Evolutionary conservation across 23 tunicate genomes (phyloP), one percentile per base, ranked within the genome.

Genomic region (Trididemnum clinides): DNA sequence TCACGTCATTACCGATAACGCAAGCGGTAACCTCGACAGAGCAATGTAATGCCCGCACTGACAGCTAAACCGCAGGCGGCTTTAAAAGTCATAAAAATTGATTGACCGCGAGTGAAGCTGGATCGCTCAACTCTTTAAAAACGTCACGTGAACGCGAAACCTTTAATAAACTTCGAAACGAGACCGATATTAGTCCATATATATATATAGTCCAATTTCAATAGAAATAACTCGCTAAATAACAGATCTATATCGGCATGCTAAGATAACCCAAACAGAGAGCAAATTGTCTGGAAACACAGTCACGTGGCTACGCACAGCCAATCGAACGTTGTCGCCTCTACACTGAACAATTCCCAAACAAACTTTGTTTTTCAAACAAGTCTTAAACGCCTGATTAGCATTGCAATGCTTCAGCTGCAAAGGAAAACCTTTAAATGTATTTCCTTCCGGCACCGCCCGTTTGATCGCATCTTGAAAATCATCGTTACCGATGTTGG

Each of bases 351-450:
- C 18, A 38, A 94, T 89, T 21, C 85, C 98, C 10, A 85, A 80
- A 69, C 94, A 94, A 27, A 94, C 92, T 33, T 38, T 23, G 83
- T 80, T 84, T 31, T 83, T 94, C 50, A 94, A 33, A 28, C 90
- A 90, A 22, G 78, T 80, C 33, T 88, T 72, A 63, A 94, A 84
- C 20, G 78, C 85, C 36, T 84, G 81, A 0, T 88, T 76, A 0
- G 94, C 77, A 71, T 94, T 82, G 22, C 90, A 79, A 33, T 94
- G 98, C 3, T 82, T 65, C 23, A 89, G 74, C 36, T 94, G 98
- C 2, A 89, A 58, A 0, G 98, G 98, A 78, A 94, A 94, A 0
- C 98, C 98, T 76, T 94, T 94, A 38, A 94, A 94, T 0, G 98
- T 94, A 78, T 85, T 75, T 10, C 98, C 98, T 21, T 94, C 93